Base-by-base conservation (phyloP, 2,113 vertebrate species). In the Chloropsis hardwickii region DNA sequence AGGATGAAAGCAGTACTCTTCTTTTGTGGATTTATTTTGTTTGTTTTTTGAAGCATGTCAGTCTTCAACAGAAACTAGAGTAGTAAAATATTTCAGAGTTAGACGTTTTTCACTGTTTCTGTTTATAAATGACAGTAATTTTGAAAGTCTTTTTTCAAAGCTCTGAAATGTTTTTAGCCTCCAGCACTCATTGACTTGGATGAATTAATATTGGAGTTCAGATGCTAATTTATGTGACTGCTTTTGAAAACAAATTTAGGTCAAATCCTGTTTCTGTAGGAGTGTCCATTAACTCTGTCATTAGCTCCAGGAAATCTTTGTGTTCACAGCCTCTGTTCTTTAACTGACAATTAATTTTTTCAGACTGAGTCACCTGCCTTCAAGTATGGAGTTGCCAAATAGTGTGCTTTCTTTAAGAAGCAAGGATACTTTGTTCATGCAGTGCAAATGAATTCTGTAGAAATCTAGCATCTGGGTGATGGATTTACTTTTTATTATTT, bases 181-280 rank as follows among this genome's bases (percentile, higher is more conserved):
- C 50, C 35, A 86, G 85, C 33, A 83, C 27, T 81, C 56, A 71
- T 60, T 94, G 85, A 86, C 88, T 93, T 93, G 60, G 42, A 77
- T 92, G 86, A 94, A 94, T 94, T 93, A 66, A 64, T 90, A 88
- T n/a, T 90, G 67, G 39, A 70, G 85, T 91, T 93, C 85, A 90
- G 58, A 88, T 85, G 81, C 53, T 95, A 95, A 94, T 92, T 90
- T 93, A 81, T 92, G 80, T 88, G 81, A 48, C 61, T 70, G 47
- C 89, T 86, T 91, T 87, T 92, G 67, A 95, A 95, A 94, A 83
- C 76, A 92, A 70, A 94, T 95, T 95, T 92, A 90, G 90, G 95
- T 94, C 82, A 90, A 94, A 90, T 94, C 27, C 50, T 70, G 12
- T 76, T 95, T 90, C 85, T 81, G 40, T 51, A 81, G 76, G n/a